A percentile compares a stretch with the other conserved stretches of the same genome.
phyloP scores from a whole-genome alignment of 2,888 invertebrate species.

The Oscheius myriophilus region DNA sequence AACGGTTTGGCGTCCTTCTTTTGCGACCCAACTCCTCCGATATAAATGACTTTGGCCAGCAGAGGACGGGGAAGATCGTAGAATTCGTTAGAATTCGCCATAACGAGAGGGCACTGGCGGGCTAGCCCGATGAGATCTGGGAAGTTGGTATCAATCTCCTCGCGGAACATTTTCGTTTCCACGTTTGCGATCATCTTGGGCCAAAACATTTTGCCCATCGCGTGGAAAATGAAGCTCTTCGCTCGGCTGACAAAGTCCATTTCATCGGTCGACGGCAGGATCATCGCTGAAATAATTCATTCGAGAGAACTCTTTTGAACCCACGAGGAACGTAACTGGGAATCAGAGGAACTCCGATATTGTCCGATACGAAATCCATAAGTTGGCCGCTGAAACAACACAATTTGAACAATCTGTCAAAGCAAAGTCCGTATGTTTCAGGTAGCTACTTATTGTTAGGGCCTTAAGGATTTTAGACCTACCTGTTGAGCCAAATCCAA shows the following conservation, averaged over 20 bases:
- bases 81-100: conserved; percentile 55
- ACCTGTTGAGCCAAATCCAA: conserved; percentile 52
- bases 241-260: conserved; percentile 54
- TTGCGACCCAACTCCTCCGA: conserved; percentile 56
- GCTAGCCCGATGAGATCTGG: conserved; percentile 47
- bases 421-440: neutral
- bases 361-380: conserved; percentile 55
- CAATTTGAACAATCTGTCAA: neutral
- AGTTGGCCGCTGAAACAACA: conserved; percentile 46
- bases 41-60: conserved; percentile 52
- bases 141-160: conserved; percentile 42
- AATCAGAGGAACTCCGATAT: conserved; percentile 56
- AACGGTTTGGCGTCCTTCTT: conserved; percentile 38
- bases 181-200: conserved; percentile 27
- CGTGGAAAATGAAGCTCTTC: conserved; percentile 45
- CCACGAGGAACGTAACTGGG: conserved; percentile 57
- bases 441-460: no score
- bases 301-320: conserved; percentile 1
- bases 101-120: conserved; percentile 32
- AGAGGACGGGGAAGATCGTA: conserved; percentile 56
- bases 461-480: neutral
- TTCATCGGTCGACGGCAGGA: conserved; percentile 50
- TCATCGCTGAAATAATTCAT: conserved; percentile 36
- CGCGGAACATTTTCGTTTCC: conserved; percentile 46
- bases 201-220: conserved; percentile 8